Evolutionary conservation across 2,113 vertebrate genomes (phyloP).

Genomic region (Caracal caracal): DNA sequence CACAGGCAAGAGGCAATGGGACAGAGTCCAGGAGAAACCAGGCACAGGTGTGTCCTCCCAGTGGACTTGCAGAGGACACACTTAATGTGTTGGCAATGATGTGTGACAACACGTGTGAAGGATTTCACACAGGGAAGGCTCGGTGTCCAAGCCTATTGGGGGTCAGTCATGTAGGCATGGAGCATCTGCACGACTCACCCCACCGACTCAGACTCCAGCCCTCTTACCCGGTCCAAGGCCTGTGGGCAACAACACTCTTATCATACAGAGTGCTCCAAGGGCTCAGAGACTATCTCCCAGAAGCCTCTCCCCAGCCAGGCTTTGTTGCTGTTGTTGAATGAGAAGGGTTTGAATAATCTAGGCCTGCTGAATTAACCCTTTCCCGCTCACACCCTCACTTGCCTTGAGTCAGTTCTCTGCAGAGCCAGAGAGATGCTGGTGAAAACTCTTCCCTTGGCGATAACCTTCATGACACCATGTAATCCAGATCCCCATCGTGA

Average conservation of each 20-base stretch:
- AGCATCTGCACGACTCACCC: neutral
- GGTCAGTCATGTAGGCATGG: neutral
- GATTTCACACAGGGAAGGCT: neutral
- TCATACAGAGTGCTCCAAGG: neutral
- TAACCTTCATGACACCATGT: rapidly evolving
- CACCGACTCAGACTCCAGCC: neutral
- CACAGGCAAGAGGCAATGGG: neutral
- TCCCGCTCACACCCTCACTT: neutral
- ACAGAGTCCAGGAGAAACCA: neutral
- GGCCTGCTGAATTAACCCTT: neutral
- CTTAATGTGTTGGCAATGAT: neutral
- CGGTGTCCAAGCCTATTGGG: neutral
- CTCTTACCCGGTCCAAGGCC: neutral
- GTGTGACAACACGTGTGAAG: neutral
- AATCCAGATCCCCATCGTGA: rapidly evolving
- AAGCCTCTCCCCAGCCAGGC: neutral
- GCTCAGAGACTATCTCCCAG: neutral
- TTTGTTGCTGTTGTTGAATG: neutral
- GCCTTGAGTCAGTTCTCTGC: neutral
- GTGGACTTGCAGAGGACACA: neutral
- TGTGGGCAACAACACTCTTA: neutral
- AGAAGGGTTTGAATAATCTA: neutral
- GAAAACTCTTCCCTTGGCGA: neutral
- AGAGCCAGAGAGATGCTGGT: neutral
- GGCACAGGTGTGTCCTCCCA: neutral